Evolutionary conservation across 2,888 invertebrate species (phyloP), one percentile per base, ranked within the genome.

Genomic region (Lottia gigantea): DNA sequence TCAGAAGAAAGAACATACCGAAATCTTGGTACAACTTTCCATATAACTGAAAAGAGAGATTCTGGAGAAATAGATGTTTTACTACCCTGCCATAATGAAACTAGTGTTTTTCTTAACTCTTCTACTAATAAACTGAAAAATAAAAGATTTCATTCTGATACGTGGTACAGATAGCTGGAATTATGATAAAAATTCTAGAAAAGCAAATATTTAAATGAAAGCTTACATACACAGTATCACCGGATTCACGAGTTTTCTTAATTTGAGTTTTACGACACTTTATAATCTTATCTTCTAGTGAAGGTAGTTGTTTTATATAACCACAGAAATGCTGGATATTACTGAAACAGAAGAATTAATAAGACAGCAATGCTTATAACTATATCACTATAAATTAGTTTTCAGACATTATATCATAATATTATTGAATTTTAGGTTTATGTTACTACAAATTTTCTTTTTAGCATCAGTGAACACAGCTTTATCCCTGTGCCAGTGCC

Each of bases 21-120:
- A 89, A 94, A 95, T 82, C 94, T 90, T 66, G 94, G 94, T 76
- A 94, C 94, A 74, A 94, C 93, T 88, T 94, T 94, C 94, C 94
- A 94, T 73, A 95, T 94, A 64, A 94, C 94, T 66, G 93, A 91
- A 86, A 94, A 94, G 75, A 95, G 90, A 78, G 94, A 93, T 86
- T 94, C 94, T 0, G 95, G 94, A 0, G 94, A 93, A 74, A 94
- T 94, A 6, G 94, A 93, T 14, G 92, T 92, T 82, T 94, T 93
- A n/a, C 92, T 92, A 46, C 93, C 93, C 66, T 92, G 91, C 86
- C 90, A 89, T 77, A 95, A 88, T 74, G 92, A 92, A 77, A 94
- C 91, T 71, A 95, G 89, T 62, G 94, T 93, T 90, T 95, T 95
- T 68, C 94, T 89, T 71, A 95, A 89, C 84, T 95, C 95, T 84